Evolutionary conservation across 1,140 invertebrate species (phyloP).

Genomic region (Pararge aegeria): DNA sequence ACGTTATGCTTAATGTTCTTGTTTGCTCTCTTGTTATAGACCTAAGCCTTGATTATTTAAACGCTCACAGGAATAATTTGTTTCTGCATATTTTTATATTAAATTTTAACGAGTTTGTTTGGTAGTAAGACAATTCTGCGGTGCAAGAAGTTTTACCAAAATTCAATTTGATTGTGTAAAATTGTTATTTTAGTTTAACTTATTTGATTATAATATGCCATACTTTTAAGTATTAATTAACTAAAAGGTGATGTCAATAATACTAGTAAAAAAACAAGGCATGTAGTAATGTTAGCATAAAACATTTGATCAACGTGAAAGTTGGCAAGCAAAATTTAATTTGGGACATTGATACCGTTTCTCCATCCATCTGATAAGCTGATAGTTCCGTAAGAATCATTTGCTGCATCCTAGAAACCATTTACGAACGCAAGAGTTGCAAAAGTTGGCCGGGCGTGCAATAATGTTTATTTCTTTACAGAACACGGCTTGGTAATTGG

Average conservation of each 20-base stretch:
- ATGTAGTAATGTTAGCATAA: no score
- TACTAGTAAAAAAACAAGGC: no score
- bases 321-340: background rate
- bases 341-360: background rate
- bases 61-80: background rate
- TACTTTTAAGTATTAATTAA: no score
- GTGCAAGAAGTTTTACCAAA: no score
- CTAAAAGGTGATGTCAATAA: no score
- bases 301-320: background rate
- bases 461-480: conserved; percentile 3
- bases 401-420: conserved; percentile 2
- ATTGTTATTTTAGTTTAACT: no score
- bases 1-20: background rate
- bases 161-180: no score
- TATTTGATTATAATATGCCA: no score
- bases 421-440: conserved; percentile 2
- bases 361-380: background rate
- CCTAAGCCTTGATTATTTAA: background rate
- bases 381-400: conserved; percentile 2
- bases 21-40: background rate
- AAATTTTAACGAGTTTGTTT: background rate
- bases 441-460: conserved; percentile 1
- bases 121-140: no score
- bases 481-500: conserved; percentile 5
- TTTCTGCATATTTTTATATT: background rate